Conservation (phyloP, 2,113 vertebrate species). For the Psittacula cyanocephala region DNA sequence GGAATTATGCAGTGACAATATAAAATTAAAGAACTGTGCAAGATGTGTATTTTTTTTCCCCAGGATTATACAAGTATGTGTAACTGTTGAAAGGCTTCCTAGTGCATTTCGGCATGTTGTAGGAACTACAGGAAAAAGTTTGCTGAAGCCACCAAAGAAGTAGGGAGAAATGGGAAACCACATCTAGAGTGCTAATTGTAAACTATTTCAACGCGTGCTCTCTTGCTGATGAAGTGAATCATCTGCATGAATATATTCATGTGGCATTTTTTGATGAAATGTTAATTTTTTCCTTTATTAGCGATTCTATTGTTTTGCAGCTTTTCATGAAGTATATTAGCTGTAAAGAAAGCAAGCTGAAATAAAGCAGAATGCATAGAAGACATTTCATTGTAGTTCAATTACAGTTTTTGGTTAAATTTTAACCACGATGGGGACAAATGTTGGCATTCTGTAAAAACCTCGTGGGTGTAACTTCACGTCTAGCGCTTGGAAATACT, state of each 20-base stretch:
- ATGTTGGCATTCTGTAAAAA: conserved; percentile 50
- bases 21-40: background rate
- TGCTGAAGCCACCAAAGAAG: conserved; percentile 47
- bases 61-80: background rate
- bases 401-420: conserved; percentile 62
- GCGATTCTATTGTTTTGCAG: conserved; percentile 49
- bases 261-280: conserved; percentile 65
- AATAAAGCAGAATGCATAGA: conserved; percentile 66
- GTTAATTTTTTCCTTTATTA: conserved; percentile 62
- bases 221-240: conserved; percentile 59
- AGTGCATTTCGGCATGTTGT: background rate
- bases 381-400: conserved; percentile 59
- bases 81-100: conserved; percentile 34
- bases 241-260: conserved; percentile 48
- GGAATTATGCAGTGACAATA: background rate
- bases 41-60: background rate
- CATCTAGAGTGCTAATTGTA: conserved; percentile 51
- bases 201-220: conserved; percentile 45
- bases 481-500: conserved; percentile 50
- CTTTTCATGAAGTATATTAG: conserved; percentile 52
- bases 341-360: conserved; percentile 53
- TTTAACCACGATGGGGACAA: conserved; percentile 63
- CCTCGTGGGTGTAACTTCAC: conserved; percentile 59
- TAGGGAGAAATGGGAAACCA: conserved; percentile 43
- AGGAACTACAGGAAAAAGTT: conserved; percentile 8